These are phyloP conservation scores for Cottus gobio DNA, from an alignment of 2,113 vertebrate genomes.

Conservation along the genomic window DNA sequence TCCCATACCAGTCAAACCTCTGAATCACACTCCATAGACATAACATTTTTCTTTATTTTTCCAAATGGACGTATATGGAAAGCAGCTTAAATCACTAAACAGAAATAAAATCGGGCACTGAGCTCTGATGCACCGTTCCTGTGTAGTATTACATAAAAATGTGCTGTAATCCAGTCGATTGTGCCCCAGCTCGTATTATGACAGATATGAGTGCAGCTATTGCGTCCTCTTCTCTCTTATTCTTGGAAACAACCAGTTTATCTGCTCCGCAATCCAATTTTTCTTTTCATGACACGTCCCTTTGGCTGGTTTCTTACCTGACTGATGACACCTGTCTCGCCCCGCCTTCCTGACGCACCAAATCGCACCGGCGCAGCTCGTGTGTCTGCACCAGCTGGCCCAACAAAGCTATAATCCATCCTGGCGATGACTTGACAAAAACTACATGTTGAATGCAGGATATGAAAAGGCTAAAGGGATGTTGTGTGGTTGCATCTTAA, in stretches of 20 bases:
- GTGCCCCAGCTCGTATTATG: conserved; percentile 44
- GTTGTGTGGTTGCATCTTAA: not conserved
- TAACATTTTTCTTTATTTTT: conserved; percentile 38
- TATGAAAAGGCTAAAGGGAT: not conserved
- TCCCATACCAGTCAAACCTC: conserved; percentile 25
- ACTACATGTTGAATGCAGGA: not conserved
- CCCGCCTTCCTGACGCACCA: not conserved
- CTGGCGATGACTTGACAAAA: not conserved
- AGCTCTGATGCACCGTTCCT: conserved; percentile 24
- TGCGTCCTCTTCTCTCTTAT: not conserved
- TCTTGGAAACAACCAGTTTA: conserved; percentile 29
- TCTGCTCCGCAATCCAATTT: conserved; percentile 1
- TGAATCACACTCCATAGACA: conserved; percentile 34
- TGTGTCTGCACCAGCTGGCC: conserved; percentile 11
- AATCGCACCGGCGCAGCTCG: not conserved
- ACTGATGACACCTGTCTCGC: conserved; percentile 37
- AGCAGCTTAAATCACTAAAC: conserved; percentile 49
- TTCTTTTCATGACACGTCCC: conserved; percentile 9
- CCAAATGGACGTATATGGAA: conserved; percentile 43
- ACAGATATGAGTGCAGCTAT: conserved; percentile 23
- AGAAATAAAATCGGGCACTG: conserved; percentile 55
- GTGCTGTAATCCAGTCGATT: conserved; percentile 61
- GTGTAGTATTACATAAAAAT: conserved; percentile 57
- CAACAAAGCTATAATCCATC: conserved; percentile 10
- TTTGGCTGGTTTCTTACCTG: conserved; percentile 41